These are phyloP conservation scores for Dendrocincla tyrannina DNA, from an alignment of 2,797 vertebrate genomes.

Conservation along the genomic window DNA sequence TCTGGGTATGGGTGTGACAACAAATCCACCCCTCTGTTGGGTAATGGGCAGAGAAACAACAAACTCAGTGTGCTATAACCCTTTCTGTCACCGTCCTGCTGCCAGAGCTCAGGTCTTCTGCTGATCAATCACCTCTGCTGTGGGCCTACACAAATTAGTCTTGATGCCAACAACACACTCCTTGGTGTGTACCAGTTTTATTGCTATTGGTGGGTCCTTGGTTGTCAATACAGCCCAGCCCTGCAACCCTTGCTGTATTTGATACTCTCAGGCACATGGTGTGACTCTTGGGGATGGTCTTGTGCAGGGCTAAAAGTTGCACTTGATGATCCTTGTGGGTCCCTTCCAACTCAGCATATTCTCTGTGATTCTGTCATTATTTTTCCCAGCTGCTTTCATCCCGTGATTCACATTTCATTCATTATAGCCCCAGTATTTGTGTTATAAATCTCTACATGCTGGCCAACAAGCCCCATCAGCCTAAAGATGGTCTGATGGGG, in stretches of 20 bases:
- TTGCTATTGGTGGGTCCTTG: not conserved
- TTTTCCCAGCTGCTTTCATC: not conserved
- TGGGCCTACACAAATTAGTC: not conserved
- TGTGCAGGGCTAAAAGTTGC: not conserved
- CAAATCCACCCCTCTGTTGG: not conserved
- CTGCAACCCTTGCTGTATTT: not conserved
- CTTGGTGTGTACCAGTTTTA: not conserved
- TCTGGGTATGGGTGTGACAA: not conserved
- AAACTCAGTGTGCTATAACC: not conserved
- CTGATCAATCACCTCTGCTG: not conserved
- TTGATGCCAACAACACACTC: not conserved
- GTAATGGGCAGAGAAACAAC: not conserved
- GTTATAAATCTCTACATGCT: not conserved
- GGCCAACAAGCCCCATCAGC: not conserved
- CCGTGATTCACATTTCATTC: not conserved
- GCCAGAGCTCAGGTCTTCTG: not conserved
- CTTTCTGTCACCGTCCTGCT: not conserved
- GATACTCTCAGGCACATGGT: not conserved
- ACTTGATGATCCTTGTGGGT: not conserved
- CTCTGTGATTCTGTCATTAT: not conserved
- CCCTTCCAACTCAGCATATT: not conserved
- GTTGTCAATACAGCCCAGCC: not conserved
- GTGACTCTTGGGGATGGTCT: not conserved
- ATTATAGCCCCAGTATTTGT: not conserved
- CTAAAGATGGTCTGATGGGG: not conserved